These are phyloP conservation scores for Daphoenositta chrysoptera DNA, from an alignment of 2,113 vertebrate genomes.

Conservation along the genomic window DNA sequence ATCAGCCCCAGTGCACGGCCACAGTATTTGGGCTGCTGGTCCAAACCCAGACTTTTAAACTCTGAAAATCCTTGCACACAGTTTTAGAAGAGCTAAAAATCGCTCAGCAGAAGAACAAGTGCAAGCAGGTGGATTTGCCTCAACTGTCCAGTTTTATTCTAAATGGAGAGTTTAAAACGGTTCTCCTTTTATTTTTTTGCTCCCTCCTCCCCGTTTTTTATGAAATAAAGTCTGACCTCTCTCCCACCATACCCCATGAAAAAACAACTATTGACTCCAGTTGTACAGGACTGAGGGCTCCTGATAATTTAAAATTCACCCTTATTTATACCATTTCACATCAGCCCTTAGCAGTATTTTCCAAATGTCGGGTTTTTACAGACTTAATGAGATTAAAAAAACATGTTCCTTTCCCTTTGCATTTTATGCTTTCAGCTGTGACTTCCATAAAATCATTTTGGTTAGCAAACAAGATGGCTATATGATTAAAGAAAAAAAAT, in stretches of 20 bases:
- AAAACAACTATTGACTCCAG: background rate
- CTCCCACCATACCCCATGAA: background rate
- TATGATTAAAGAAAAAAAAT: constrained; percentile 32
- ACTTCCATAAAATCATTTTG: constrained; percentile 18
- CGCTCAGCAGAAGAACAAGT: background rate
- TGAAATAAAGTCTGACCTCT: background rate
- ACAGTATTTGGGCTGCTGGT: background rate
- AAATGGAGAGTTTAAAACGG: background rate
- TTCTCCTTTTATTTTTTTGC: background rate
- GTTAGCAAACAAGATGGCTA: constrained; percentile 47
- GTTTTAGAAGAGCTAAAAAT: background rate
- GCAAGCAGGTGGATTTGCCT: background rate
- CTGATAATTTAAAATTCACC: background rate
- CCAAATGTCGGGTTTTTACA: background rate
- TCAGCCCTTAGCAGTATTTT: background rate
- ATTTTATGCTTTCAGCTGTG: constrained; percentile 1
- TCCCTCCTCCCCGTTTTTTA: accelerated
- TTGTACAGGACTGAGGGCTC: background rate
- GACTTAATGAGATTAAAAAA: background rate
- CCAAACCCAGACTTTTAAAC: background rate
- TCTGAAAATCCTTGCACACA: background rate
- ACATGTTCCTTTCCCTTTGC: background rate
- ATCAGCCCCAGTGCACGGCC: too few relatives aligned
- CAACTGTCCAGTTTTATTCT: background rate
- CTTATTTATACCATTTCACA: background rate